Base-by-base conservation (phyloP, 1,140 invertebrate species). In the Mamestra configurata region DNA sequence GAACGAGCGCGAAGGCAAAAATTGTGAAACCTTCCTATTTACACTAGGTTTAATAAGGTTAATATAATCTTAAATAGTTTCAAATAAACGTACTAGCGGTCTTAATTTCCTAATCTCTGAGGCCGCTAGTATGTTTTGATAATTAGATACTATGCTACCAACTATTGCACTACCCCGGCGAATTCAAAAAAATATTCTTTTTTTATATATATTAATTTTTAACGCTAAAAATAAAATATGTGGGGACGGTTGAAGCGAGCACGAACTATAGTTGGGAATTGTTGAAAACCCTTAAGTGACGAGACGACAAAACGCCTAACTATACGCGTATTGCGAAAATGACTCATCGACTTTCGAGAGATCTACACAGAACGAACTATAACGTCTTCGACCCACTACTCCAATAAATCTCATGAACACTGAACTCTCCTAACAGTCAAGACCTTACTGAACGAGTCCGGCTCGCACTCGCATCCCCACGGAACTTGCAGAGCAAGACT, bases 121-220 rank as follows among this genome's bases (percentile, higher is more conserved):
- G n/a, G 31, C 59, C 46, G 40, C 40, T 77, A 53, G 20, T 7
- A 18, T n/a, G 43, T 31, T 20, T n/a, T 22, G 43, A 22, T 66
- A 66, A 46, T 77, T 68, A 84, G 66, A 82, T 78, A 82, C 86
- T 88, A 88, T 79, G 59, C 87, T 88, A 88, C 81, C 61, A 6
- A 78, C 92, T 92, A 94, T 94, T 94, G 93, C 93, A 94, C 93
- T 92, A 93, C 88, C 93, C 93, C 93, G 93, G 93, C 93, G 88
- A 86, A 85, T 90, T 85, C 80, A 88, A 93, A 91, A 91, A 90
- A 84, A 89, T 85, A 89, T 57, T 88, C 75, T 72, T 75, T 87
- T 76, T 66, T 75, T 59, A 79, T n/a, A 71, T 73, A 80, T 80
- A 79, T 82, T 77, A 84, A 57, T 79, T 84, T 84, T 87, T 84